A percentile compares a stretch with the other conserved stretches of the same genome.
phyloP scores from a whole-genome alignment of 2,113 vertebrate species.

The Rattus norvegicus region DNA sequence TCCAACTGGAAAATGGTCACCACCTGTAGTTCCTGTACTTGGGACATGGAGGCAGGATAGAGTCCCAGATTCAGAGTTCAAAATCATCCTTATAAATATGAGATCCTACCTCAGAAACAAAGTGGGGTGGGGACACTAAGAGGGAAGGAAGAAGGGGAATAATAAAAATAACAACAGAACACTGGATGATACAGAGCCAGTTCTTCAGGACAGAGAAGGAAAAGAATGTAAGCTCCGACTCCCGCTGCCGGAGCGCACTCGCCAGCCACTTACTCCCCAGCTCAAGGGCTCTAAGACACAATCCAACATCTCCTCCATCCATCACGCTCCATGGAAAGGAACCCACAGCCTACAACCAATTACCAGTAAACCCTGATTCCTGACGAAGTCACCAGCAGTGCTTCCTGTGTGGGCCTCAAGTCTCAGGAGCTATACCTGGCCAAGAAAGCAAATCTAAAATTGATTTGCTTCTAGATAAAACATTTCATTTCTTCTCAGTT shows the following conservation, averaged over 20 bases:
- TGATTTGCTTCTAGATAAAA: conserved; percentile 24
- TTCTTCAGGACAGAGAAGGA: background rate
- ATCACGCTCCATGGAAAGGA: background rate
- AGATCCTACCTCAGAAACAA: background rate
- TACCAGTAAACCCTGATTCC: background rate
- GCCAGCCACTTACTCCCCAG: background rate
- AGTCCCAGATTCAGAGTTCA: background rate
- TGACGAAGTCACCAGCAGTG: background rate
- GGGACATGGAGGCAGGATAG: background rate
- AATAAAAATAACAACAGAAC: too few relatives aligned
- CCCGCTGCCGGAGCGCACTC: too few relatives aligned
- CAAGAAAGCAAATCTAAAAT: background rate
- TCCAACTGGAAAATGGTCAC: background rate
- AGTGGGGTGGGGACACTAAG: background rate
- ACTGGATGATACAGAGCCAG: background rate
- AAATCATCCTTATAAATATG: background rate
- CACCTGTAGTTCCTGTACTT: background rate
- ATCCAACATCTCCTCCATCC: background rate
- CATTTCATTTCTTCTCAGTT: background rate
- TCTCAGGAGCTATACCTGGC: background rate
- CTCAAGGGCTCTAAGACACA: background rate
- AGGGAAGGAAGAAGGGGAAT: background rate
- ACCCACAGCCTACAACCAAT: background rate
- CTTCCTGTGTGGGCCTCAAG: background rate
- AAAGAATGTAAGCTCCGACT: too few relatives aligned